A percentile compares a stretch with the other conserved stretches of the same genome.
phyloP scores from a whole-genome alignment of 2,113 vertebrate genomes.

The Lota lota region DNA sequence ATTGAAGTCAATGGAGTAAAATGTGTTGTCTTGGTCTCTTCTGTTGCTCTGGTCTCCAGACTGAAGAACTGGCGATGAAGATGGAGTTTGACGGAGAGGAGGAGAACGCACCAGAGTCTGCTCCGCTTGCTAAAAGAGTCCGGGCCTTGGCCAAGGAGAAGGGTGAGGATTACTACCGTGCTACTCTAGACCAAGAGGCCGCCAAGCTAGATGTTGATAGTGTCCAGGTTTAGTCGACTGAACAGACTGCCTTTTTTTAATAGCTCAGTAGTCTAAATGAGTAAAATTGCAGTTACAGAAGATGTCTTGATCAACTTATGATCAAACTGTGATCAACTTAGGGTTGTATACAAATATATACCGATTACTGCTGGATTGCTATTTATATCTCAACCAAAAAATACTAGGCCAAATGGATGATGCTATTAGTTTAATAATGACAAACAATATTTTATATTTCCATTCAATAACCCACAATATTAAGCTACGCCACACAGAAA shows the following conservation, averaged over 20 bases:
- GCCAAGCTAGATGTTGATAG: background rate
- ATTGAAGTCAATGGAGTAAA: background rate
- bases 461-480: too few species aligned
- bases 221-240: too few species aligned
- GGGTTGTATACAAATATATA: too few species aligned
- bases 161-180: constrained; percentile 34
- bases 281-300: background rate
- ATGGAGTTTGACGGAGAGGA: constrained; percentile 76
- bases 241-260: background rate
- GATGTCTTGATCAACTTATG: too few species aligned
- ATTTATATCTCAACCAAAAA: too few species aligned
- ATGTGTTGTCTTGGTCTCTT: too few species aligned
- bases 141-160: constrained; percentile 73
- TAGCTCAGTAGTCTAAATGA: background rate
- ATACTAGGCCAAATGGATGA: too few species aligned
- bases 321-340: too few species aligned
- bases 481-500: too few species aligned
- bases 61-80: constrained; percentile 71
- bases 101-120: constrained; percentile 52
- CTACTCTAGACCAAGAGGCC: background rate
- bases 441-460: too few species aligned
- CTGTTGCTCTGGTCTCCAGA: constrained; percentile 28
- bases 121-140: constrained; percentile 74
- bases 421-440: too few species aligned
- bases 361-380: too few species aligned